Evolutionary conservation across 1,140 invertebrate genomes (phyloP).

Genomic region (Hesperophylax magnus): DNA sequence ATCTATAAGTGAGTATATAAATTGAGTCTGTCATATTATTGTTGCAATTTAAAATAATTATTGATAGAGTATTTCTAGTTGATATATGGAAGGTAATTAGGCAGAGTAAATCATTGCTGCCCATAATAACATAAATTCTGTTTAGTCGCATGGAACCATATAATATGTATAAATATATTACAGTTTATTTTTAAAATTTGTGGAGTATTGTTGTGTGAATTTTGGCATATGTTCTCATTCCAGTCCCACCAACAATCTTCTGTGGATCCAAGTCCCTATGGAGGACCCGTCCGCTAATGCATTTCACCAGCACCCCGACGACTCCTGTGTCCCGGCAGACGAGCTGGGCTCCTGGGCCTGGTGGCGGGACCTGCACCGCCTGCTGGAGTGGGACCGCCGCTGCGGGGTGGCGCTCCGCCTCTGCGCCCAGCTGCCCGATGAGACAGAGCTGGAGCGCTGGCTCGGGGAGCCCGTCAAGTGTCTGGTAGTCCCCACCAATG

Average conservation of each 20-base stretch:
- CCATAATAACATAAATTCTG: too few species aligned
- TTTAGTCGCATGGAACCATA: too few species aligned
- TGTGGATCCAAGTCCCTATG: constrained; percentile 84
- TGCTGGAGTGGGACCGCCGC: constrained; percentile 82
- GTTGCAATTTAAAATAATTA: too few species aligned
- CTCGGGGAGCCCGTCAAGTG: constrained; percentile 92
- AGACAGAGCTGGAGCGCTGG: constrained; percentile 85
- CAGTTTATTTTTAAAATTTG: too few species aligned
- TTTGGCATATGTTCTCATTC: too few species aligned
- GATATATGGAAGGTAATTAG: too few species aligned
- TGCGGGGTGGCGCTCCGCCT: constrained; percentile 78
- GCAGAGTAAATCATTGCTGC: too few species aligned
- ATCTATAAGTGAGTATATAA: too few species aligned
- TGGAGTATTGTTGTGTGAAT: too few species aligned
- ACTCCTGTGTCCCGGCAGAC: not conserved
- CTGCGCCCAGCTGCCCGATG: constrained; percentile 77
- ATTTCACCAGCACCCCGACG: constrained; percentile 12
- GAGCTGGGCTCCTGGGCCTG: constrained; percentile 77
- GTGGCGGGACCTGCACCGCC: constrained; percentile 89
- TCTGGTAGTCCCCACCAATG: constrained; percentile 85
- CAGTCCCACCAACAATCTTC: constrained; percentile 68
- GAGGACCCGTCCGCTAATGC: constrained; percentile 59
- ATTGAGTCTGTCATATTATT: too few species aligned
- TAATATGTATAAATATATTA: too few species aligned
- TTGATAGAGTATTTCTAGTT: too few species aligned